These are phyloP conservation scores for Fragum whitleyi DNA, from an alignment of 2,888 invertebrate genomes.

Conservation along the genomic window DNA sequence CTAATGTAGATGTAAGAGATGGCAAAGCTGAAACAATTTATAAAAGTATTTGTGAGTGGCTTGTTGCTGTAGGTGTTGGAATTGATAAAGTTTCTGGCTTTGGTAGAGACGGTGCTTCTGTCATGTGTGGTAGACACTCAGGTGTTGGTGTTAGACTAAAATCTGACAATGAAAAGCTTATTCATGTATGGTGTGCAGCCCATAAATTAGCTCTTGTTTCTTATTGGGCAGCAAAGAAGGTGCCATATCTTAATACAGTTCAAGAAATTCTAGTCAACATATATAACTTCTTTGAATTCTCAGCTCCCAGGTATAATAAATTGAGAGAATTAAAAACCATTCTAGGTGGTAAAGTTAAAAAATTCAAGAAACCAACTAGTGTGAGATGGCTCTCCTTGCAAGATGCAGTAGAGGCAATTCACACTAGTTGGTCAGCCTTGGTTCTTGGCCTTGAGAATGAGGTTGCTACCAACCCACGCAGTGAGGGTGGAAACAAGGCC, in stretches of 20 bases:
- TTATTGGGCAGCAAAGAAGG: constrained; percentile 34
- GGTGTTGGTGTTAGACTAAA: constrained; percentile 31
- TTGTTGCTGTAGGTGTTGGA: constrained; percentile 21
- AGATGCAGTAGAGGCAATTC: constrained; percentile 24
- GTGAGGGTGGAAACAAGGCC: constrained; percentile 26
- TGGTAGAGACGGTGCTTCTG: constrained; percentile 38
- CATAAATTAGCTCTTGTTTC: constrained; percentile 41
- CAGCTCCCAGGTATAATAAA: constrained; percentile 35
- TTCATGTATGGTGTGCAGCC: constrained; percentile 52
- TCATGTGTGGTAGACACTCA: constrained; percentile 30
- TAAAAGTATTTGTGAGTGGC: constrained; percentile 26
- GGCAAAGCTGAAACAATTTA: constrained; percentile 45
- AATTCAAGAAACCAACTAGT: constrained; percentile 31
- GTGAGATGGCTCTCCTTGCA: constrained; percentile 37
- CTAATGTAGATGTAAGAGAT: constrained; percentile 18
- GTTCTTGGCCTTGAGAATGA: constrained; percentile 41
- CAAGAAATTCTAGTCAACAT: constrained; percentile 32
- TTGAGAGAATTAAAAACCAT: constrained; percentile 33
- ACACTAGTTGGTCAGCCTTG: constrained; percentile 28
- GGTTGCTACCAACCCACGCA: constrained; percentile 20
- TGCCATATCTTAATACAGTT: constrained; percentile 30
- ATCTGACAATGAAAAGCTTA: constrained; percentile 30
- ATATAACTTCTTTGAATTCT: constrained; percentile 37
- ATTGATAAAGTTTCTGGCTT: constrained; percentile 36
- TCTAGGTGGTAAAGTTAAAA: constrained; percentile 22